phyloP scores from a whole-genome alignment of 1,140 invertebrate species.

The Euwallacea fornicatus region DNA sequence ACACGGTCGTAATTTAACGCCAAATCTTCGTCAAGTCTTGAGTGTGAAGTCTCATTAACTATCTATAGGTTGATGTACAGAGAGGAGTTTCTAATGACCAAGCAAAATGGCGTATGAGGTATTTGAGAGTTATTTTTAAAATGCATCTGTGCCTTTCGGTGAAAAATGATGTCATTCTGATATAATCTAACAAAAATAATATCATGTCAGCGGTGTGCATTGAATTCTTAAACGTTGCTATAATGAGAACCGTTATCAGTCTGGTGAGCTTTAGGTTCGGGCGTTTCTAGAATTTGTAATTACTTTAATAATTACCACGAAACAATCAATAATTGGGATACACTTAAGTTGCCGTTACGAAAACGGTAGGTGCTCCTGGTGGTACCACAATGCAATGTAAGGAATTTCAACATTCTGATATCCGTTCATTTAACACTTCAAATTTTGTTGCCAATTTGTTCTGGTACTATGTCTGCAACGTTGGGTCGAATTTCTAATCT shows the following conservation, averaged over 20 bases:
- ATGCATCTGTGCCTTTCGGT: no score
- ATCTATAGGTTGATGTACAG: background rate
- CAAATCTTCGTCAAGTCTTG: background rate
- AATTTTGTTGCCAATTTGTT: no score
- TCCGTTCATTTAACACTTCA: no score
- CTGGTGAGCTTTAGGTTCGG: background rate
- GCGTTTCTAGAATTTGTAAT: conserved; percentile 8
- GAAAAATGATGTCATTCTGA: no score
- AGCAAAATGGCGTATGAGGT: background rate
- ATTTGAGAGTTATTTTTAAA: background rate
- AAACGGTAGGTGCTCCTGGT: background rate
- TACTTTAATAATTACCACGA: conserved; percentile 9
- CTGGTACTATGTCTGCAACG: no score
- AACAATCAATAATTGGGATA: conserved; percentile 12
- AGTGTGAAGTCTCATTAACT: background rate
- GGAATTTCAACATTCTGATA: no score
- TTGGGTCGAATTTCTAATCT: no score
- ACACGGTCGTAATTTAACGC: background rate
- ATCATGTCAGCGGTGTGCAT: no score
- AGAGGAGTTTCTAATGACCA: background rate
- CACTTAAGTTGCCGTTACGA: conserved; percentile 4
- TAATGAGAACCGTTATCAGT: background rate
- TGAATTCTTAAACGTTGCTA: no score
- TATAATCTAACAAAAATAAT: no score
- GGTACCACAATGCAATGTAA: background rate